Base-by-base conservation (phyloP, 2,888 invertebrate species). In the Drosophila cognata region DNA sequence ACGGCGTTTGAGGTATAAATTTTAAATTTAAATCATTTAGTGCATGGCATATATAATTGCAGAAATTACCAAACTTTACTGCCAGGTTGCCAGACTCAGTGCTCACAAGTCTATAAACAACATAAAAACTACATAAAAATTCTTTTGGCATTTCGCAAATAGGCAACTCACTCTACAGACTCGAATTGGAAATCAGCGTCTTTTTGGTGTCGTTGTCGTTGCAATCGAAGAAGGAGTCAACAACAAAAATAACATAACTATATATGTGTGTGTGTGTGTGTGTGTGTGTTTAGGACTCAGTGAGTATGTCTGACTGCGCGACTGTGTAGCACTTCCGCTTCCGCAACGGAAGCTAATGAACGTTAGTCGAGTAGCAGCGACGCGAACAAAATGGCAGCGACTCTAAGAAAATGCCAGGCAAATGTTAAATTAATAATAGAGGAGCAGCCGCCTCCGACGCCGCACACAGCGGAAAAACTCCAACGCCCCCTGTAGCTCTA, bases 291-390 rank as follows among this genome's bases (percentile, higher is more conserved):
- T 55, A 38, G 64, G 52, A 52, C 50, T 77, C 82, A 84, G 50
- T 84, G 87, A 85, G 83, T 88, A 79, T 79, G 88, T 82, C 88
- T 88, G 86, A 85, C 86, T 88, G 72, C 77, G 88, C 86, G 86
- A 88, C 83, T 84, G 89, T 83, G 84, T 86, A 84, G 84, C 79
- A 89, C 89, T 89, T 89, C 91, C 91, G 89, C 55, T 82, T 74
- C 81, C 85, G 74, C 71, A 82, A 76, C 90, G 88, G 90, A 89
- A 91, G 82, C 80, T 79, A 82, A 81, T 91, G 85, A 85, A 87
- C 80, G 85, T 83, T 83, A 79, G 79, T 68, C 68, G 66, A 71
- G 68, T 51, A 58, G 61, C 66, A 72, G 71, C 58, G 68, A 72
- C 38, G 68, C 71, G 61, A 75, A 63, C 71, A 70, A 88, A 84